Evolutionary conservation across 2,113 vertebrate species (phyloP).

Genomic region (Plestiodon gilberti): DNA sequence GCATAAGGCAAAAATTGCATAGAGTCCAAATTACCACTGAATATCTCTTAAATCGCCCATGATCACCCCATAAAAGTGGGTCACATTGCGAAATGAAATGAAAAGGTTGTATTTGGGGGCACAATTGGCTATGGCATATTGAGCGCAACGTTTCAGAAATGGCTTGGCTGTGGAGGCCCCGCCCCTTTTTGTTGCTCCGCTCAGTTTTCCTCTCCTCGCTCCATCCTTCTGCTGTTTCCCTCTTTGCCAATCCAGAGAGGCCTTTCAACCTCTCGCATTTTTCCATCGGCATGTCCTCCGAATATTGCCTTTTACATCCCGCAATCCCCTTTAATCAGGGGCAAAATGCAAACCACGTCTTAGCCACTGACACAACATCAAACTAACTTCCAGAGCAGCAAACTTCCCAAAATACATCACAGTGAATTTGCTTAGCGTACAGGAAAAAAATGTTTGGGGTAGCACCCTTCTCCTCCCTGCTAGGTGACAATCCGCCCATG

Average conservation of each 20-base stretch:
- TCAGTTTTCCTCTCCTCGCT: no score
- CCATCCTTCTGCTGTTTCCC: no score
- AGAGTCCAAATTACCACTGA: no score
- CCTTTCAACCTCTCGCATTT: not conserved
- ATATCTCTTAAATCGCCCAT: no score
- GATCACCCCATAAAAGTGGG: no score
- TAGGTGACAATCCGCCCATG: not conserved
- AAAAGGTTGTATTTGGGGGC: conserved; percentile 18
- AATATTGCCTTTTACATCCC: not conserved
- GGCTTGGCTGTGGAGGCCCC: no score
- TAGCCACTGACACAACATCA: not conserved
- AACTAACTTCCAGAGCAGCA: conserved; percentile 2
- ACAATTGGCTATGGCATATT: no score
- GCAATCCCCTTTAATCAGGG: not conserved
- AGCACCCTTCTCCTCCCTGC: not conserved
- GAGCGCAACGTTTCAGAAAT: no score
- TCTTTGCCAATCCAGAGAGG: no score
- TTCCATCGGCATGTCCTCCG: not conserved
- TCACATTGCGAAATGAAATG: no score
- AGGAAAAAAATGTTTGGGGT: not conserved
- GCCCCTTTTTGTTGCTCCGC: no score
- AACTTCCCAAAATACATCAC: conserved; percentile 4
- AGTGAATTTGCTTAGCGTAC: conserved; percentile 5
- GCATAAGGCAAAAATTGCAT: no score
- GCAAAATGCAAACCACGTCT: not conserved